Evolutionary conservation across 1,140 invertebrate species (phyloP).

Genomic region (Dryas iulia): DNA sequence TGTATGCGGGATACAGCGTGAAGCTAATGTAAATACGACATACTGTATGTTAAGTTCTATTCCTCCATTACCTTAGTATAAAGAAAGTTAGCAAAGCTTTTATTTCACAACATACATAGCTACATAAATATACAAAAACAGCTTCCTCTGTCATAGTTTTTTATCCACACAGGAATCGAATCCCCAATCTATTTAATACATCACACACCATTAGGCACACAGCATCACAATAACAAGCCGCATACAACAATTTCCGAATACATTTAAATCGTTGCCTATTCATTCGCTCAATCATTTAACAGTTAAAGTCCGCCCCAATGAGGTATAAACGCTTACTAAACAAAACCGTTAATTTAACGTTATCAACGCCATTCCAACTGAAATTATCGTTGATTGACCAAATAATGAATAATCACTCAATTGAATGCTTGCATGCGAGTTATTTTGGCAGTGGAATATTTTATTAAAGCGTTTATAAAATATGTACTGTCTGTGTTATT

Average conservation of each 20-base stretch:
- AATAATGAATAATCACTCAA: slow-evolving; percentile 10
- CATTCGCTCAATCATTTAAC: slow-evolving; percentile 10
- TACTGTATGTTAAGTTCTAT: too few relatives aligned
- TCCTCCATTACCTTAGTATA: too few relatives aligned
- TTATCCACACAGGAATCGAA: not conserved
- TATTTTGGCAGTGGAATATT: not conserved
- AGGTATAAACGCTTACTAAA: slow-evolving; percentile 18
- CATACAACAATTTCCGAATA: not conserved
- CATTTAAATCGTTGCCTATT: slow-evolving; percentile 11
- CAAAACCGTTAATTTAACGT: slow-evolving; percentile 16
- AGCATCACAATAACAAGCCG: not conserved
- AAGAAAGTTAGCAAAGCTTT: too few relatives aligned
- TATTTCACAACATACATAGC: too few relatives aligned
- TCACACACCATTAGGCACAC: not conserved
- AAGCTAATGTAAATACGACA: too few relatives aligned
- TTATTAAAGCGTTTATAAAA: not conserved
- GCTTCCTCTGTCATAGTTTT: not conserved
- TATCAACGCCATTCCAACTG: slow-evolving; percentile 8
- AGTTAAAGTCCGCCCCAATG: slow-evolving; percentile 5
- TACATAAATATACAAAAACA: too few relatives aligned
- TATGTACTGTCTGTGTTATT: too few relatives aligned
- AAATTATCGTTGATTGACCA: slow-evolving; percentile 9
- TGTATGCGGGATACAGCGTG: not conserved
- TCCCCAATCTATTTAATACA: not conserved
- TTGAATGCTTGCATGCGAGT: slow-evolving; percentile 1